Base-by-base conservation (phyloP, 2,113 vertebrate genomes). In the Centropus bengalensis region DNA sequence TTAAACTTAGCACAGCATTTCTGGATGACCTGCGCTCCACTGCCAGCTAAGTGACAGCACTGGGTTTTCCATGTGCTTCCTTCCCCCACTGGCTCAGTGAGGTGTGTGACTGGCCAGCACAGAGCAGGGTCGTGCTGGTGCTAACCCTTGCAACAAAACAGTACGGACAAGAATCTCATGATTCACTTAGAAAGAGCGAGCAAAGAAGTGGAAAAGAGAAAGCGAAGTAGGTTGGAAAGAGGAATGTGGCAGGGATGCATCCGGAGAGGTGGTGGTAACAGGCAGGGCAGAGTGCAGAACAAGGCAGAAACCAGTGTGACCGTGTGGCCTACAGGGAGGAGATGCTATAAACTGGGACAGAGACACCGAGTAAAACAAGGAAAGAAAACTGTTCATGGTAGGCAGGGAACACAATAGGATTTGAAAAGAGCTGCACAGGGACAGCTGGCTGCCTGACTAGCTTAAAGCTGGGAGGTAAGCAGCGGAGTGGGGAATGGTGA, bases 41-140 rank as follows among this genome's bases (percentile, higher is more conserved):
- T 52, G 32, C 66, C 9, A 82, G 51, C 36, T 51, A 23, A 74
- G 71, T 19, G 59, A 64, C 51, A 74, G 45, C 0, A 0, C 30
- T 6, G 40, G 27, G n/a, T 8, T 66, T 91, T 62, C 55, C 26
- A 38, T 79, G 30, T 0, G 9, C 22, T 16, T 36, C 7, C 12
- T 49, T 95, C 12, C 26, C 8, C 17, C 15, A 5, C 24, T 20
- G 20, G 16, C 33, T 85, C 40, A 32, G 22, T 9, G 45, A 36
- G n/a, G 30, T 20, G 30, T 22, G 30, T 58, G 63, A 45, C 26
- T 32, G 67, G 40, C n/a, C 70, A 85, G 58, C 52, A 75, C 40
- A 58, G 67, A n/a, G 14, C 5, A 2, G 33, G 2, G 1, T 59
- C 38, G 55, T 3, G 1, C 12, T 2, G 2, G 42, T 12, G 56